Evolutionary conservation across 1,140 invertebrate genomes (phyloP).

Genomic region (Chrysopa pallens): DNA sequence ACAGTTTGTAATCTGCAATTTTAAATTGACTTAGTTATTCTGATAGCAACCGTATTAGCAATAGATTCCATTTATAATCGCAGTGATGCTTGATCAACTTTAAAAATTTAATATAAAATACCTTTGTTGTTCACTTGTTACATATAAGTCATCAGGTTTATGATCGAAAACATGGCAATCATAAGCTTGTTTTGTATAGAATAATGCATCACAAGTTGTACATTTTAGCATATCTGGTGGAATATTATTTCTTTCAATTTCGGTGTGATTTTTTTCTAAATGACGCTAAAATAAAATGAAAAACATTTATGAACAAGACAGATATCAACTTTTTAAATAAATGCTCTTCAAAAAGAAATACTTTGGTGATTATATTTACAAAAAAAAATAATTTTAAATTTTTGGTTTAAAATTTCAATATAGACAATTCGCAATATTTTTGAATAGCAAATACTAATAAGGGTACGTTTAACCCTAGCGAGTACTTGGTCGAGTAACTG

Average conservation of each 20-base stretch:
- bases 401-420: too few species aligned
- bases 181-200: constrained; percentile 45
- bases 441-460: too few species aligned
- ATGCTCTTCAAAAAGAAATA: too few species aligned
- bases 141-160: constrained; percentile 39
- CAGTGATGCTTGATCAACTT: not conserved
- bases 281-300: constrained; percentile 27
- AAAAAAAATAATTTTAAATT: too few species aligned
- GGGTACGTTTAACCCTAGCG: too few species aligned
- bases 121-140: constrained; percentile 40
- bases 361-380: too few species aligned
- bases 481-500: too few species aligned
- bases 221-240: constrained; percentile 38
- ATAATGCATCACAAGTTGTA: constrained; percentile 43
- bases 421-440: too few species aligned
- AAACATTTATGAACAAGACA: too few species aligned
- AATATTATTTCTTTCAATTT: constrained; percentile 30
- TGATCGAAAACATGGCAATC: constrained; percentile 43
- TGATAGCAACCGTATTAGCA: not conserved
- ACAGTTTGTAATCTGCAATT: constrained; percentile 26
- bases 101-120: constrained; percentile 3
- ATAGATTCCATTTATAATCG: not conserved
- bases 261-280: constrained; percentile 33
- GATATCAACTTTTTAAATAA: too few species aligned
- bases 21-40: not conserved